Conservation (phyloP, 2,797 vertebrate genomes). For the Crenichthys baileyi region DNA sequence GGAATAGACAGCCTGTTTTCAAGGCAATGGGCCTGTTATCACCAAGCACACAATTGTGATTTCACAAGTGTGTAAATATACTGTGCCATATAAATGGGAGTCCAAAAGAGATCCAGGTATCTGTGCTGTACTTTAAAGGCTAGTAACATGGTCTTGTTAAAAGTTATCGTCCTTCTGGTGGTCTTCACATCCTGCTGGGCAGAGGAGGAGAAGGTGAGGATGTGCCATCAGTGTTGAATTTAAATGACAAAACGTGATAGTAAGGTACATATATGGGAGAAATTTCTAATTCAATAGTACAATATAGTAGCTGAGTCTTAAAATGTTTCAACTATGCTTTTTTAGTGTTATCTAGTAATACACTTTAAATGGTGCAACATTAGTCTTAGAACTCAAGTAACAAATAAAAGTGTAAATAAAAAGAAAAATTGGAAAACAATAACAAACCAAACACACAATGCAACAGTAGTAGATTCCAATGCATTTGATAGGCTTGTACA, state of each 20-base stretch:
- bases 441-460: too few species aligned
- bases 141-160: slow-evolving; percentile 57
- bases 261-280: not conserved
- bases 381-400: too few species aligned
- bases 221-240: not conserved
- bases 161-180: slow-evolving; percentile 48
- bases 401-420: not conserved
- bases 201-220: slow-evolving; percentile 46
- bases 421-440: not conserved
- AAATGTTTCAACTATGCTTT: not conserved
- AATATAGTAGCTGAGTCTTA: too few species aligned
- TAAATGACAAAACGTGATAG: not conserved
- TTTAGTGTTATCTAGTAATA: not conserved
- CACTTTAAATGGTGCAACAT: too few species aligned
- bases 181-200: slow-evolving; percentile 37
- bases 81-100: not conserved
- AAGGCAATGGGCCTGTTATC: slow-evolving; percentile 38
- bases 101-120: not conserved
- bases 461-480: not conserved
- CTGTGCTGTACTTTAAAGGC: not conserved
- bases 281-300: not conserved
- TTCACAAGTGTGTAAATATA: not conserved
- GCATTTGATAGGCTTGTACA: not conserved
- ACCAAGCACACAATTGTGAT: not conserved
- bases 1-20: slow-evolving; percentile 47